Evolutionary conservation across 2,113 vertebrate genomes (phyloP).

Genomic region (Pao palembangensis): DNA sequence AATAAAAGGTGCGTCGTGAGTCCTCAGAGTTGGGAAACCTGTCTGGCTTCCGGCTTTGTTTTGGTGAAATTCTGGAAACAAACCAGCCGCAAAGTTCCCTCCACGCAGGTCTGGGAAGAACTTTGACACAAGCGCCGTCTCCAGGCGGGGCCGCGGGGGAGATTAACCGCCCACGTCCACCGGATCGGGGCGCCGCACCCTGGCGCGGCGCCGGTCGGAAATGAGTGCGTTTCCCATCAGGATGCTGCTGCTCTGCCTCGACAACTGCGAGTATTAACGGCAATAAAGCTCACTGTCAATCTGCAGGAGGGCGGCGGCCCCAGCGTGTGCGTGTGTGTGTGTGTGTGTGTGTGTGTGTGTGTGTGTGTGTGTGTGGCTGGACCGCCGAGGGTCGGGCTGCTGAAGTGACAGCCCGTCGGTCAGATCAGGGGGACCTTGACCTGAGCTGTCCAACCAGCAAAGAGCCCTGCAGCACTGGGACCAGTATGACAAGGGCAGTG

Average conservation of each 20-base stretch:
- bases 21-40: no score
- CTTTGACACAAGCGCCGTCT: background rate
- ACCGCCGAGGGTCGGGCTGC: slow-evolving; percentile 14
- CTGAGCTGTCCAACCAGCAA: slow-evolving; percentile 67
- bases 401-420: slow-evolving; percentile 72
- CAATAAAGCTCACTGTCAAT: slow-evolving; percentile 71
- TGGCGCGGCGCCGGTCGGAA: slow-evolving; percentile 60
- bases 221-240: slow-evolving; percentile 70
- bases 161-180: slow-evolving; percentile 51
- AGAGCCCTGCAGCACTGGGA: slow-evolving; percentile 65
- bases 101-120: background rate
- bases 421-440: slow-evolving; percentile 71
- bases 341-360: slow-evolving; percentile 9
- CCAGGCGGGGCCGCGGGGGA: background rate
- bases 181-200: slow-evolving; percentile 62
- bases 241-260: slow-evolving; percentile 60
- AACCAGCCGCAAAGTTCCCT: no score
- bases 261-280: slow-evolving; percentile 70
- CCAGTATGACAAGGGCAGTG: slow-evolving; percentile 72
- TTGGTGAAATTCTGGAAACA: no score
- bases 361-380: slow-evolving; percentile 35
- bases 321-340: slow-evolving; percentile 23
- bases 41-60: no score
- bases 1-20: no score
- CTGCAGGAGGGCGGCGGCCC: slow-evolving; percentile 38